These are phyloP conservation scores for Alexandromys oeconomus DNA, from an alignment of 2,797 vertebrate species.

Conservation along the genomic window DNA sequence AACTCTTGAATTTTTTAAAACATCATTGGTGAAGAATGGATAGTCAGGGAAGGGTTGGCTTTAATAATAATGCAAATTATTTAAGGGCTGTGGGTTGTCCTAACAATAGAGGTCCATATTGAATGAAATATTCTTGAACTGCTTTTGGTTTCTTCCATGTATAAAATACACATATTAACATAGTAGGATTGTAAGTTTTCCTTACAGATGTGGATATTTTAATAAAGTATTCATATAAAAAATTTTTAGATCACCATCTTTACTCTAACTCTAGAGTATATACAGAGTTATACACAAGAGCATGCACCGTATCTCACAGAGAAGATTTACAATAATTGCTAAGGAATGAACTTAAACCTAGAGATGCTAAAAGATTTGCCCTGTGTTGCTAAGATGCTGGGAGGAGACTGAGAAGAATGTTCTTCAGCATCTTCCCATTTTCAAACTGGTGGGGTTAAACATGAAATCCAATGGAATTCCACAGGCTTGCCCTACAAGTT, in stretches of 20 bases:
- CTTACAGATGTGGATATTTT: background rate
- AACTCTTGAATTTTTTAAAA: background rate
- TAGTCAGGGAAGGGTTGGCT: background rate
- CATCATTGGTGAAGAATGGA: background rate
- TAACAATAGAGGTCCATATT: background rate
- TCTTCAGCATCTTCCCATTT: background rate
- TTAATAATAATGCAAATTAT: background rate
- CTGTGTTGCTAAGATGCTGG: background rate
- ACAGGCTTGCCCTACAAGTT: constrained; percentile 52
- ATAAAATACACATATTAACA: background rate
- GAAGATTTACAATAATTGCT: background rate
- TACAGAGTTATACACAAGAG: background rate
- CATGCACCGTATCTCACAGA: background rate
- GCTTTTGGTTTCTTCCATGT: background rate
- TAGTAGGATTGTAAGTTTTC: background rate
- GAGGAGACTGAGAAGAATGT: background rate
- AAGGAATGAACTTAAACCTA: background rate
- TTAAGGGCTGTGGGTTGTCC: background rate
- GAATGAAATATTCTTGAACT: constrained; percentile 30
- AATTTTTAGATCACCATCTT: background rate
- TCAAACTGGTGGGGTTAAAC: constrained; percentile 27
- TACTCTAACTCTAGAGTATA: background rate
- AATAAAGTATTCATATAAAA: background rate
- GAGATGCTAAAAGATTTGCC: background rate
- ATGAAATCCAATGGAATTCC: constrained; percentile 51